Conservation (phyloP, 2,113 vertebrate genomes). For the Bambusicola thoracicus region DNA sequence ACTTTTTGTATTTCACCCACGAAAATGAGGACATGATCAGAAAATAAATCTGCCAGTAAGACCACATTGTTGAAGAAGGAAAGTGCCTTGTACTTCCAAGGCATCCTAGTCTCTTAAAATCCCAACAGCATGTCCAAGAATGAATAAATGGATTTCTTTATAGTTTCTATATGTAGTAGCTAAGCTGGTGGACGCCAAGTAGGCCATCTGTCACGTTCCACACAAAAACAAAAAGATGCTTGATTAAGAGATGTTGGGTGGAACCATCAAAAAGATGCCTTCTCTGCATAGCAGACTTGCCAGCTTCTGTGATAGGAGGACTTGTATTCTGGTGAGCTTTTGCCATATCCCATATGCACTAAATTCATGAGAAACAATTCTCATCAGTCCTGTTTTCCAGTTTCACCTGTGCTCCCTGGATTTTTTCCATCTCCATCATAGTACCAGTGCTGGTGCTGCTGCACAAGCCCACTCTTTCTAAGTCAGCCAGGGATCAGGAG, state of each 20-base stretch:
- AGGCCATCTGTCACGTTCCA: no score
- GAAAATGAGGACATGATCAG: background rate
- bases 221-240: background rate
- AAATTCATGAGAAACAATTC: background rate
- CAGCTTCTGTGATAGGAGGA: background rate
- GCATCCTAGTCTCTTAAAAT: background rate
- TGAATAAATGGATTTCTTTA: background rate
- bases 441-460: background rate
- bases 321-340: background rate
- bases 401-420: background rate
- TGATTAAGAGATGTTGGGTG: background rate
- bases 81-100: background rate
- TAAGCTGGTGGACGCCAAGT: background rate
- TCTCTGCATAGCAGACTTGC: background rate
- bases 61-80: background rate
- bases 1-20: background rate
- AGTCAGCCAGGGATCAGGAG: background rate
- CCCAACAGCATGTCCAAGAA: background rate
- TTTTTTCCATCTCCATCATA: background rate
- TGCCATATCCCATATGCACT: background rate
- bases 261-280: background rate
- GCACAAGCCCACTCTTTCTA: background rate
- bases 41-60: background rate
- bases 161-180: background rate
- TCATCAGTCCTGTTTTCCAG: background rate